A percentile compares a stretch with the other conserved stretches of the same genome.
Conservation (phyloP, 64 coral and sea anemone species). For the Porites australiensis region DNA sequence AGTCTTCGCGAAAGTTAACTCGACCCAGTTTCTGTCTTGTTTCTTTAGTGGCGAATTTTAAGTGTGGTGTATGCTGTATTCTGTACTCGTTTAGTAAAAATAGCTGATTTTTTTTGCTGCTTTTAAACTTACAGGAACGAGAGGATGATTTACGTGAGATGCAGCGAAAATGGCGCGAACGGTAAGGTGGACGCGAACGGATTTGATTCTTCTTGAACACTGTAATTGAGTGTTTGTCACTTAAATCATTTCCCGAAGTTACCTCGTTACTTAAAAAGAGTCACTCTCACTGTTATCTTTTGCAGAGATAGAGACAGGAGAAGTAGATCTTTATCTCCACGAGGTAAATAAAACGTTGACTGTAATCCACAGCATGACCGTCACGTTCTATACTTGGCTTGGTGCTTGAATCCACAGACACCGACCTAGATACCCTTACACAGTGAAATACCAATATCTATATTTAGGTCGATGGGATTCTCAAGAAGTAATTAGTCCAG, state of each 20-base stretch:
- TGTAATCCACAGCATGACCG: too few species aligned
- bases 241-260: background rate
- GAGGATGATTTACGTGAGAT: constrained; percentile 92
- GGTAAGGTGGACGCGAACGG: background rate
- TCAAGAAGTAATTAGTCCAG: too few species aligned
- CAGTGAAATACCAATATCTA: too few species aligned
- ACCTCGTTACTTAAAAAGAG: background rate
- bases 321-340: constrained; percentile 62
- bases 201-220: too few species aligned
- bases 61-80: too few species aligned
- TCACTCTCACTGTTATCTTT: background rate
- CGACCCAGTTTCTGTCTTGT: too few species aligned
- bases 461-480: too few species aligned
- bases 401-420: too few species aligned
- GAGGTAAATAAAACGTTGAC: constrained; percentile 6
- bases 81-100: background rate
- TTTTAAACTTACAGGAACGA: constrained; percentile 57
- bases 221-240: background rate
- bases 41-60: too few species aligned
- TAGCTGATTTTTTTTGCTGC: background rate
- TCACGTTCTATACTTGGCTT: too few species aligned
- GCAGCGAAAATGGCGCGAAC: constrained; percentile 92
- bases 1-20: too few species aligned
- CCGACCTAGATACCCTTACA: too few species aligned
- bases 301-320: constrained; percentile 70